These are phyloP conservation scores for Hemiscyllium ocellatum DNA, from an alignment of 2,113 vertebrate genomes.

Conservation along the genomic window DNA sequence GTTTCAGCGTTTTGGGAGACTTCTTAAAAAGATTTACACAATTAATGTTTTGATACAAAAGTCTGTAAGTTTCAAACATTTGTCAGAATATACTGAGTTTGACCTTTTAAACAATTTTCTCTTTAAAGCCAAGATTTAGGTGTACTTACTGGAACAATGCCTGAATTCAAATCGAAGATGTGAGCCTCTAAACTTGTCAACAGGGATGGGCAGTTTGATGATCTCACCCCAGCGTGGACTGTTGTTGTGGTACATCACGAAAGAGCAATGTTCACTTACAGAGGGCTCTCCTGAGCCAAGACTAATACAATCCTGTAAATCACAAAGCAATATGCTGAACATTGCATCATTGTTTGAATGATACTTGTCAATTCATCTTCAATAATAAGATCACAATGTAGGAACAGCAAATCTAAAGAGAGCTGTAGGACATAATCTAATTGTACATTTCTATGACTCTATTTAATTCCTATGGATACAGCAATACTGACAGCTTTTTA, in stretches of 20 bases:
- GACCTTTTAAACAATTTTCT: not conserved
- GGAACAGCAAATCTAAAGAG: not conserved
- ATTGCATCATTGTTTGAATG: not conserved
- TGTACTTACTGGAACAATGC: constrained; percentile 88
- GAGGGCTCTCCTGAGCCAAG: constrained; percentile 82
- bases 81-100: not conserved
- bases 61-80: not conserved
- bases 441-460: too few species aligned
- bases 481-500: not conserved
- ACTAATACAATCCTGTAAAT: constrained; percentile 82
- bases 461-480: not conserved
- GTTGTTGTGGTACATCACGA: constrained; percentile 93
- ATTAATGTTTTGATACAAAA: not conserved
- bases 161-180: constrained; percentile 94
- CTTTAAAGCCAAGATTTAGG: not conserved
- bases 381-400: not conserved
- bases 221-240: constrained; percentile 91
- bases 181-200: constrained; percentile 86
- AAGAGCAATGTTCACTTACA: constrained; percentile 80
- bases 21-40: not conserved
- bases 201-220: constrained; percentile 86
- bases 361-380: not conserved
- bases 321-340: not conserved
- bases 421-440: not conserved
- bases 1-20: not conserved